Base-by-base conservation (phyloP, 2,113 vertebrate species). In the Neoarius graeffei region DNA sequence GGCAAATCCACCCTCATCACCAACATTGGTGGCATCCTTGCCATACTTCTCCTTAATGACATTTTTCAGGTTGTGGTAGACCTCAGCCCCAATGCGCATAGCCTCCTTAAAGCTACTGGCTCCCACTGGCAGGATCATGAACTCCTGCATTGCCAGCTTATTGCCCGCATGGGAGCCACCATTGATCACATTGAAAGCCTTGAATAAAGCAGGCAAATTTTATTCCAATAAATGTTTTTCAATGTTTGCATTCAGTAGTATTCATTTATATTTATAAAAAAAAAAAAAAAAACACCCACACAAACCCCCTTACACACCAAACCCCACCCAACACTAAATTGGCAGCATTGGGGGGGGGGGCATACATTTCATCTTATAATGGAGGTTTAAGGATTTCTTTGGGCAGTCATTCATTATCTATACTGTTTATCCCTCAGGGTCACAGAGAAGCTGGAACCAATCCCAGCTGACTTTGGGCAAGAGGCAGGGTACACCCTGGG, bases 101-200 rank as follows among this genome's bases (percentile, higher is more conserved):
- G 98, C 98, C 0, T 99, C 97, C 91, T 92, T 97, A 94, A 99
- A 99, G 91, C 17, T 97, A 6, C 94, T 92, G 0, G 98, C 98
- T 0, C 98, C 98, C 0, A 98, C 91, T 0, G 98, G 98, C 73
- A 99, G 95, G 94, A 99, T 99, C 98, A 99, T 99, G 92, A 99
- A 99, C 93, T 99, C 98, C 92, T 99, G 98, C 98, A 99, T 99
- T 86, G 98, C 98, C 79, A 99, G 93, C 91, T 99, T 99, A 92
- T 99, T 99, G n/a, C 98, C 98, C 0, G 98, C 98, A 0, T 99
- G 98, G 35, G 98, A 99, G 30, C 98, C 98, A 0, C 98, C 98
- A 0, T 99, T 99, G 95, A 99, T 99, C 86, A 99, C 98, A 1
- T 99, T 99, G 94, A 99, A 99, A 54, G 98, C 98, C 98, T 99